phyloP scores from a whole-genome alignment of 2,888 invertebrate species.

The Tenthredo amoena region DNA sequence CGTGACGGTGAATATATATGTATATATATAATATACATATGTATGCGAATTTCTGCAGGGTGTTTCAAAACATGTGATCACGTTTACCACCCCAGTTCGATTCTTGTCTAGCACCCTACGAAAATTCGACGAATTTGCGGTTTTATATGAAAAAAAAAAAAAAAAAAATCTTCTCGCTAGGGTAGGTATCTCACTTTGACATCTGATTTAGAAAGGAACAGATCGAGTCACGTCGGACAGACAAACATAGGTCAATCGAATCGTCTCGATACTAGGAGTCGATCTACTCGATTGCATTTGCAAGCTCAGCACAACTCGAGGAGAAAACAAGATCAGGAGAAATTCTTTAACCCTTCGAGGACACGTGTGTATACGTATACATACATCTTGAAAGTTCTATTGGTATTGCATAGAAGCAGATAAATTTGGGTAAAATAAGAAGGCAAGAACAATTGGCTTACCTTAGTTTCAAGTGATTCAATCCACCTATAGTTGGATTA shows the following conservation, averaged over 20 bases:
- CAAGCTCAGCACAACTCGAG: neutral
- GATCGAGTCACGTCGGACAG: neutral
- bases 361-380: neutral
- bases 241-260: neutral
- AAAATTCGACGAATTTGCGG: neutral
- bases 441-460: constrained; percentile 71
- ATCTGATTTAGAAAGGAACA: neutral
- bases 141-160: too few relatives aligned
- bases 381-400: neutral
- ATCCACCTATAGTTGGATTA: constrained; percentile 86
- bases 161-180: neutral
- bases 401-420: neutral
- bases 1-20: neutral
- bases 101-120: too few relatives aligned
- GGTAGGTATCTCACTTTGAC: neutral
- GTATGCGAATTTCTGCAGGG: neutral
- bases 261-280: neutral
- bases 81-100: neutral
- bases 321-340: neutral
- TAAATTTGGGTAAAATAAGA: neutral
- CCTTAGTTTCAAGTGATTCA: constrained; percentile 83
- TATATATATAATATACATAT: too few relatives aligned
- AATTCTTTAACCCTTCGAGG: neutral
- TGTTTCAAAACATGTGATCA: neutral
- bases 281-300: constrained; percentile 9